Conservation (phyloP, 2,888 invertebrate genomes). For the Microplitis manilae region DNA sequence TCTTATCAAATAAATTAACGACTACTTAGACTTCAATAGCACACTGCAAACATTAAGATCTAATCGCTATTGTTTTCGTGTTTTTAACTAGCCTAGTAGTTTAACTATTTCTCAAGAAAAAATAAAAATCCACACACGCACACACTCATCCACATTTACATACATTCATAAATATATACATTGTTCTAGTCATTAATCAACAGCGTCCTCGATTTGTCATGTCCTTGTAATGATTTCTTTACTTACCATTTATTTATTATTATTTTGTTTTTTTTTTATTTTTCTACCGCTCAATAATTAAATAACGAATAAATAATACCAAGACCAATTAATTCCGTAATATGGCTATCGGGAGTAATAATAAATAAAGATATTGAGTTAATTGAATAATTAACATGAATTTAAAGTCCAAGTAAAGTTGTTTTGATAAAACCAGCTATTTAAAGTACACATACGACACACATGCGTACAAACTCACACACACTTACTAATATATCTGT, state of each 20-base stretch:
- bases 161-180: background rate
- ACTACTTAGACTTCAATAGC: slow-evolving; percentile 1
- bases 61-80: background rate
- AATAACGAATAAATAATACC: background rate
- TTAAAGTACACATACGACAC: background rate
- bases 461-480: background rate
- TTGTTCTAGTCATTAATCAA: background rate
- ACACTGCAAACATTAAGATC: background rate
- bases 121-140: background rate
- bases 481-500: background rate
- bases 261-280: background rate
- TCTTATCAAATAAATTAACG: slow-evolving; percentile 18
- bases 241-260: background rate
- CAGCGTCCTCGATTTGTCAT: background rate
- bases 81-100: background rate
- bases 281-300: background rate
- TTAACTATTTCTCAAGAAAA: background rate
- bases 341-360: background rate
- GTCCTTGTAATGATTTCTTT: background rate
- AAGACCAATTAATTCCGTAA: background rate
- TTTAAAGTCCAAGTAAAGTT: background rate
- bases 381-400: slow-evolving; percentile 18
- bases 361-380: slow-evolving; percentile 2
- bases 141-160: background rate
- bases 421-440: slow-evolving; percentile 1